Evolutionary conservation across 1,140 invertebrate genomes (phyloP).

Genomic region (Zeugodacus cucurbitae): DNA sequence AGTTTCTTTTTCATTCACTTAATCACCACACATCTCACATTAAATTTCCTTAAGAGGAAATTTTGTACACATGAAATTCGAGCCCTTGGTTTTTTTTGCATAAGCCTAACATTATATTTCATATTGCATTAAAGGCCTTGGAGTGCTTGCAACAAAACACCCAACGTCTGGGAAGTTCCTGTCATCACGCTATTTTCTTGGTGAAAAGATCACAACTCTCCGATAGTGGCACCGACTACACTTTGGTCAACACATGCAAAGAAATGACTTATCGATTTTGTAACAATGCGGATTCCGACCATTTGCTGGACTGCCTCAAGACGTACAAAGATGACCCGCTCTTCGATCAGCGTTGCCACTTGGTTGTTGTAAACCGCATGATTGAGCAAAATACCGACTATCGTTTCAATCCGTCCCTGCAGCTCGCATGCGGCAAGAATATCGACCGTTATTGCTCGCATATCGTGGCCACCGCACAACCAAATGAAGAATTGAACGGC

Average conservation of each 20-base stretch:
- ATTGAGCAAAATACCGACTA: constrained; percentile 93
- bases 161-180: constrained; percentile 74
- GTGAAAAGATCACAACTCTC: constrained; percentile 84
- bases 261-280: constrained; percentile 87
- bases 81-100: not conserved
- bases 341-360: constrained; percentile 88
- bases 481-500: constrained; percentile 73
- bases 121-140: constrained; percentile 72
- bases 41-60: not conserved
- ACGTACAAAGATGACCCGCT: constrained; percentile 80
- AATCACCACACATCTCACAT: not conserved
- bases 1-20: constrained; percentile 37
- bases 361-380: constrained; percentile 88
- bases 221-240: constrained; percentile 88
- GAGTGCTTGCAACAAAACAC: constrained; percentile 86
- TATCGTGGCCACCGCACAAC: constrained; percentile 62
- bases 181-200: constrained; percentile 85
- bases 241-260: constrained; percentile 83
- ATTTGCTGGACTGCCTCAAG: constrained; percentile 80
- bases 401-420: constrained; percentile 88
- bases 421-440: constrained; percentile 80
- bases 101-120: not conserved
- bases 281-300: constrained; percentile 74
- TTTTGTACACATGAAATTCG: not conserved
- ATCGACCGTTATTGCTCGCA: constrained; percentile 76